Evolutionary conservation across 2,113 vertebrate species (phyloP).

Genomic region (Lamprotornis superbus): DNA sequence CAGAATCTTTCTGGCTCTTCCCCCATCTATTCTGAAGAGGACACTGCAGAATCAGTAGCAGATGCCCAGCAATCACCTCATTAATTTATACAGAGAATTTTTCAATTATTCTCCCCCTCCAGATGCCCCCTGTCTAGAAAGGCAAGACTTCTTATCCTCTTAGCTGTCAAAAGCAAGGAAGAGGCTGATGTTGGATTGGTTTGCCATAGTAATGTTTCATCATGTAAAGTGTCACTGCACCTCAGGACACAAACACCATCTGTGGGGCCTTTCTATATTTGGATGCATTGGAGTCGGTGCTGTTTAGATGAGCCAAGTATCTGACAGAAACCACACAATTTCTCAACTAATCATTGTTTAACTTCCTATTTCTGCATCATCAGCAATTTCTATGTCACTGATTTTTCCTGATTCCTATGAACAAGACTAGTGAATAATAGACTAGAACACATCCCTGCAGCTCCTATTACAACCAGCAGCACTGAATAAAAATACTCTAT

Average conservation of each 20-base stretch:
- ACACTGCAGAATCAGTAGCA: background rate
- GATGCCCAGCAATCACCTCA: background rate
- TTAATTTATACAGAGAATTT: background rate
- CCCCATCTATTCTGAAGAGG: background rate
- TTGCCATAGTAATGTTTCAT: background rate
- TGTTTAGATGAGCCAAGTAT: slow-evolving; percentile 13
- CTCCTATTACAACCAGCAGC: background rate
- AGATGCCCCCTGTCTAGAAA: background rate
- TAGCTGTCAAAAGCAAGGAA: background rate
- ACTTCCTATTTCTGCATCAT: background rate
- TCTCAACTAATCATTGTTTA: slow-evolving; percentile 13
- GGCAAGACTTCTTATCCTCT: background rate
- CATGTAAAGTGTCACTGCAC: slow-evolving; percentile 21
- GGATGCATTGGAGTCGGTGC: background rate
- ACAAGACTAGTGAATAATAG: background rate
- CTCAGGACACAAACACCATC: slow-evolving; percentile 61
- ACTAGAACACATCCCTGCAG: background rate
- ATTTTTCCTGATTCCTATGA: background rate
- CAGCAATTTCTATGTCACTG: background rate
- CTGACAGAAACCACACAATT: background rate
- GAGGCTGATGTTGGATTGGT: background rate
- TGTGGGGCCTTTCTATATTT: slow-evolving; percentile 33
- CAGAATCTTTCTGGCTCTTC: background rate
- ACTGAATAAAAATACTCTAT: background rate
- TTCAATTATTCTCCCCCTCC: background rate